These are phyloP conservation scores for Aspiorhynchus laticeps DNA, from an alignment of 2,113 vertebrate species.

Conservation along the genomic window DNA sequence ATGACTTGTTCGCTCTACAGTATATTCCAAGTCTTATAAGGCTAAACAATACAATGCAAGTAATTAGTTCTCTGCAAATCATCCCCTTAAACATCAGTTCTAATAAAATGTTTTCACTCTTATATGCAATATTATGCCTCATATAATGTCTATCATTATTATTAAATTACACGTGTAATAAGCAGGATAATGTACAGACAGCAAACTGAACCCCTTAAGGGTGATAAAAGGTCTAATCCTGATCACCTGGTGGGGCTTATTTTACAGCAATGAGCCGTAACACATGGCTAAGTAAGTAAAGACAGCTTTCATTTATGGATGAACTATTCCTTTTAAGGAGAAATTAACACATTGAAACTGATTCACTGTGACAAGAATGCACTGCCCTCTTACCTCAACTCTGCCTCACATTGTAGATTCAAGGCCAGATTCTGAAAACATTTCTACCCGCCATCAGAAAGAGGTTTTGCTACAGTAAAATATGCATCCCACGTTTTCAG, in stretches of 20 bases:
- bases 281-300: neutral
- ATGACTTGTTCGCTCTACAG: neutral
- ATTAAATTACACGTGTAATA: neutral
- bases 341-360: neutral
- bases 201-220: neutral
- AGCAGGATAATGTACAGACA: neutral
- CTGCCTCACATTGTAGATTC: neutral
- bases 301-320: neutral
- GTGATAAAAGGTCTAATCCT: neutral
- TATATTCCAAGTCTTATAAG: neutral
- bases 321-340: slow-evolving; percentile 9
- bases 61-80: neutral
- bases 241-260: neutral
- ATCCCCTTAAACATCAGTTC: neutral
- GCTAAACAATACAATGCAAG: neutral
- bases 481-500: neutral
- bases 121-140: neutral
- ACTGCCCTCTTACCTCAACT: slow-evolving; percentile 15
- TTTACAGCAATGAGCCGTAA: neutral
- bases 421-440: neutral
- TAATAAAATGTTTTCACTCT: neutral
- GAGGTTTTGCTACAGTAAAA: neutral
- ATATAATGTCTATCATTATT: neutral
- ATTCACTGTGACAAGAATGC: slow-evolving; percentile 26
- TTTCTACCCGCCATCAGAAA: neutral